Evolutionary conservation across 2,113 vertebrate genomes (phyloP).

Genomic region (Oriolus oriolus): DNA sequence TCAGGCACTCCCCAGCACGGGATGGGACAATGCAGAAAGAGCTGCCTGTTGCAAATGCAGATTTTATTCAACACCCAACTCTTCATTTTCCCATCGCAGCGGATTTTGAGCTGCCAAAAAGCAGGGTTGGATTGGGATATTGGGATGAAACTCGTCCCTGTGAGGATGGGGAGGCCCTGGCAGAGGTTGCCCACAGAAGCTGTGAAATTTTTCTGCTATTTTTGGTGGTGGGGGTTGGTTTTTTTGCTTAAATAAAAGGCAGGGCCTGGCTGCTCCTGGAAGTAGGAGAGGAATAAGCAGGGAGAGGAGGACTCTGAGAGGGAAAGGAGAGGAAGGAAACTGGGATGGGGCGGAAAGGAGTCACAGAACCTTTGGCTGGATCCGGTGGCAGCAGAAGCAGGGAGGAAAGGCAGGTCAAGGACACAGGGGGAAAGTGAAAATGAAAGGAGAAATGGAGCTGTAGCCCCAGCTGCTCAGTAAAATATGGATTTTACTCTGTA

Average conservation of each 20-base stretch:
- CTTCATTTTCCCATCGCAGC: fast-evolving
- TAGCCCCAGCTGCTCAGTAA: background rate
- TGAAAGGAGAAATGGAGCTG: background rate
- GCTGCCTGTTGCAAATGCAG: background rate
- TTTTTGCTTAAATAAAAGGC: background rate
- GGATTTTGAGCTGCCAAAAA: background rate
- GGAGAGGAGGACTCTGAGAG: background rate
- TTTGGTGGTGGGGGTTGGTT: background rate
- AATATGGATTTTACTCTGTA: fast-evolving
- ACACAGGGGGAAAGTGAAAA: background rate
- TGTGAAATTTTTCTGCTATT: background rate
- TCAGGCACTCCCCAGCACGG: fast-evolving
- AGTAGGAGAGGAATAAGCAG: background rate
- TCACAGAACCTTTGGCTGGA: background rate
- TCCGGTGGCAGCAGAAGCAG: fast-evolving
- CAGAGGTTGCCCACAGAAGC: background rate
- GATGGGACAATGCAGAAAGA: fast-evolving
- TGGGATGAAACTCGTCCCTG: background rate
- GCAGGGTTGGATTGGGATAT: background rate
- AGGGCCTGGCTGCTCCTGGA: background rate
- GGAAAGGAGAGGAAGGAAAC: background rate
- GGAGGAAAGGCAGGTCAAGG: background rate
- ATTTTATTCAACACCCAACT: background rate
- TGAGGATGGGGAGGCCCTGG: background rate
- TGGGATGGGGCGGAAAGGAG: background rate